Conservation (phyloP, 2,113 vertebrate genomes). For the Perca schrenkii region DNA sequence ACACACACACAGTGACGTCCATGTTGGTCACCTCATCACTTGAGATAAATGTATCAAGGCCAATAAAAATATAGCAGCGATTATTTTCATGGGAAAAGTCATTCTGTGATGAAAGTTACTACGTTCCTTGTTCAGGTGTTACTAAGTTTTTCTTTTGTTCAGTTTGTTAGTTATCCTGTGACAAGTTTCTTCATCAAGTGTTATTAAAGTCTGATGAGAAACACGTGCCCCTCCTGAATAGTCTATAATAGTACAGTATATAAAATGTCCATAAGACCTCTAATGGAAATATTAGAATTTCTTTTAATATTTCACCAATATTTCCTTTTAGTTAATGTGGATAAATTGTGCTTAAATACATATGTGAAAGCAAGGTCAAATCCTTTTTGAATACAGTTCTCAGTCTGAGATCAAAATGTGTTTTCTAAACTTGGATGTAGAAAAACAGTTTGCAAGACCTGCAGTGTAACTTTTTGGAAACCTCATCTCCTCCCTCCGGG, state of each 20-base stretch:
- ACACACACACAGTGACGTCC: not conserved
- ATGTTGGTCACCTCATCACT: not conserved
- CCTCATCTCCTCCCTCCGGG: not conserved
- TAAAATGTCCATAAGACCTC: not conserved
- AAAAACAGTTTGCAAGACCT: not conserved
- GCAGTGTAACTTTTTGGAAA: not conserved
- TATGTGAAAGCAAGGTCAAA: not conserved
- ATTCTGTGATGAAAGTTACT: too few species aligned
- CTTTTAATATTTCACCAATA: not conserved
- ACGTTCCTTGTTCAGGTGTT: not conserved
- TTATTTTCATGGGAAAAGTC: not conserved
- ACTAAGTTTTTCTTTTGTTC: not conserved
- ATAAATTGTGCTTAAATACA: not conserved
- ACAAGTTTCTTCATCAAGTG: not conserved
- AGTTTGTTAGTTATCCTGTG: not conserved
- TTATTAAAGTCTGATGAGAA: not conserved
- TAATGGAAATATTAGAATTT: not conserved
- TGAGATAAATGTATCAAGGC: not conserved
- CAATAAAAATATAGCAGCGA: not conserved
- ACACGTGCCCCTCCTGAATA: not conserved
- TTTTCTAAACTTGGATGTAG: not conserved
- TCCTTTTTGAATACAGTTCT: not conserved
- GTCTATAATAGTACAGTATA: not conserved
- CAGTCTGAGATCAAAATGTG: not conserved
- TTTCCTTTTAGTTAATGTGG: not conserved